phyloP scores from a whole-genome alignment of 1,140 invertebrate species.

The Cydia amplana region DNA sequence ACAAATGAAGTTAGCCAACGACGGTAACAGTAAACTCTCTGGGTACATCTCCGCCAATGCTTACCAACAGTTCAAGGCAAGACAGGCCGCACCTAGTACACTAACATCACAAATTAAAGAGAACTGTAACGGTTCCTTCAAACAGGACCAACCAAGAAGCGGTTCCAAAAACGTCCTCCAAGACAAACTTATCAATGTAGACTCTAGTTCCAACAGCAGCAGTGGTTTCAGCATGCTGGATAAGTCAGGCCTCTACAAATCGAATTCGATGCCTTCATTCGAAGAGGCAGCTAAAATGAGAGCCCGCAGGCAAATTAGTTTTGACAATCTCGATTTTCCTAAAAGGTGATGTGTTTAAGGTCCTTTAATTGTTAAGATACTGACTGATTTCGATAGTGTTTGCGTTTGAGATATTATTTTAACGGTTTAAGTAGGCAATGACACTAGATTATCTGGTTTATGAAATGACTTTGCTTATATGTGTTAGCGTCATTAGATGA shows the following conservation, averaged over 20 bases:
- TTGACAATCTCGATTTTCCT: slow-evolving; percentile 73
- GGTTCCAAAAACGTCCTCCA: slow-evolving; percentile 72
- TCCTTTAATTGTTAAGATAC: slow-evolving; percentile 15
- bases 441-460: slow-evolving; percentile 14
- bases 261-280: slow-evolving; percentile 70
- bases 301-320: slow-evolving; percentile 74
- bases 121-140: slow-evolving; percentile 56
- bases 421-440: slow-evolving; percentile 10
- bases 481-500: background rate
- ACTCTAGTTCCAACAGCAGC: slow-evolving; percentile 65
- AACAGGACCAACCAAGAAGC: slow-evolving; percentile 58
- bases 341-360: slow-evolving; percentile 63
- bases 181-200: slow-evolving; percentile 76
- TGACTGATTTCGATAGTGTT: slow-evolving; percentile 27
- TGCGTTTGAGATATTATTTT: slow-evolving; percentile 18
- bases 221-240: slow-evolving; percentile 57
- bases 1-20: slow-evolving; percentile 60
- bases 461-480: slow-evolving; percentile 1
- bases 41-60: slow-evolving; percentile 72
- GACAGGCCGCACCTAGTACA: slow-evolving; percentile 46
- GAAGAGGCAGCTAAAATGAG: slow-evolving; percentile 72
- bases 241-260: slow-evolving; percentile 60
- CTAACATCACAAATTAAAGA: slow-evolving; percentile 70
- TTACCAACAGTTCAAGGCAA: slow-evolving; percentile 60
- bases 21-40: slow-evolving; percentile 55